These are phyloP conservation scores for Chanos chanos DNA, from an alignment of 2,797 vertebrate genomes.

Conservation along the genomic window DNA sequence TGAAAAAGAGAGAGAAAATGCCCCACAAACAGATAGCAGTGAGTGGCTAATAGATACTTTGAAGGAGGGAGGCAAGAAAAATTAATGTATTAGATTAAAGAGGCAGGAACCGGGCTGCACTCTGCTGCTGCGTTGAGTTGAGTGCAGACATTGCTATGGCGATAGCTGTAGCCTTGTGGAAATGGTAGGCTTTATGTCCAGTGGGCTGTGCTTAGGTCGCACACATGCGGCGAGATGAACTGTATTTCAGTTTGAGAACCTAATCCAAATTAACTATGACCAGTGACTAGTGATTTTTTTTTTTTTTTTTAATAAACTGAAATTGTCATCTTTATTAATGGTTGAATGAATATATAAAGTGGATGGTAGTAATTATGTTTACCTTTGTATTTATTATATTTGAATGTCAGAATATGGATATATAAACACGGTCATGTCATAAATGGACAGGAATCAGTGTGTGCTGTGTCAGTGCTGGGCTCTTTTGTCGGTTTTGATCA, in stretches of 20 bases:
- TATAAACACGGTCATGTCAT: no score
- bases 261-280: slow-evolving; percentile 11
- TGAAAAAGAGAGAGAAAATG: slow-evolving; percentile 72
- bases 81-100: slow-evolving; percentile 72
- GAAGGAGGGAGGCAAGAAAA: slow-evolving; percentile 73
- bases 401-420: no score
- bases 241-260: slow-evolving; percentile 19
- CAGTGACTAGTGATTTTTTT: slow-evolving; percentile 2
- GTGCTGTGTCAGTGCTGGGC: no score
- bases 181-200: slow-evolving; percentile 37
- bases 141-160: slow-evolving; percentile 35
- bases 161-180: slow-evolving; percentile 30
- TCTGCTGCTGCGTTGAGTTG: slow-evolving; percentile 19
- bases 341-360: not conserved
- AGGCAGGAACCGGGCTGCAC: slow-evolving; percentile 56
- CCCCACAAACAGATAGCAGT: slow-evolving; percentile 73
- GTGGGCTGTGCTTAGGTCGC: slow-evolving; percentile 22
- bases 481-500: no score
- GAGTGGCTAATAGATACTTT: slow-evolving; percentile 76
- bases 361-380: no score
- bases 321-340: not conserved
- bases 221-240: slow-evolving; percentile 18
- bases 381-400: no score
- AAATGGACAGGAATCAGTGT: no score
- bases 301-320: slow-evolving; percentile 4